A percentile compares a stretch with the other conserved stretches of the same genome.
These are phyloP conservation scores for Apis cerana DNA, from an alignment of 1,140 invertebrate genomes.

Conservation along the genomic window DNA sequence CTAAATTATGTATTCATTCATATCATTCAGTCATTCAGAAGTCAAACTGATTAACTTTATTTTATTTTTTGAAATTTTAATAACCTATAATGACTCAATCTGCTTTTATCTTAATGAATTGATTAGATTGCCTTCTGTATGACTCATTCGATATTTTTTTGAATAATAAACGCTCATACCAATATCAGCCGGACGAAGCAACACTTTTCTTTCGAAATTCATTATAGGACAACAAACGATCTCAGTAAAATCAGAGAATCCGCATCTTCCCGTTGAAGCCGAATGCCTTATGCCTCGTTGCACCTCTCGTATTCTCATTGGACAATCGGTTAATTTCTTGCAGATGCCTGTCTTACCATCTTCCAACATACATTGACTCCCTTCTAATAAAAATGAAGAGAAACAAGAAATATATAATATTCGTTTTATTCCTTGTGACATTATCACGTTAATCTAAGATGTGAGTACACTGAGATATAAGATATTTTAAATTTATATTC, in stretches of 20 bases:
- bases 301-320: slow-evolving; percentile 64
- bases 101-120: no score
- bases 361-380: slow-evolving; percentile 66
- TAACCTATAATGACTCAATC: no score
- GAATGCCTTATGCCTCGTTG: slow-evolving; percentile 58
- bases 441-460: neutral
- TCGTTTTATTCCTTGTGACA: neutral
- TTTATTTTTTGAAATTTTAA: no score
- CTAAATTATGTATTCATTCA: no score
- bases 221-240: slow-evolving; percentile 73
- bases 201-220: slow-evolving; percentile 26
- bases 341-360: slow-evolving; percentile 66
- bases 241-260: slow-evolving; percentile 67
- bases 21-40: no score
- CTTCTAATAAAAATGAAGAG: slow-evolving; percentile 60
- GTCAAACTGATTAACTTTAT: no score
- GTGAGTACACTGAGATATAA: no score
- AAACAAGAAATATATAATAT: neutral
- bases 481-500: neutral
- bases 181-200: slow-evolving; percentile 31
- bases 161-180: slow-evolving; percentile 23
- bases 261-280: slow-evolving; percentile 65
- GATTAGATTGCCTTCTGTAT: no score
- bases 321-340: slow-evolving; percentile 70
- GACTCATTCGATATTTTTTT: no score